These are phyloP conservation scores for Xyliphius kryptos DNA, from an alignment of 2,113 vertebrate genomes.

Conservation along the genomic window DNA sequence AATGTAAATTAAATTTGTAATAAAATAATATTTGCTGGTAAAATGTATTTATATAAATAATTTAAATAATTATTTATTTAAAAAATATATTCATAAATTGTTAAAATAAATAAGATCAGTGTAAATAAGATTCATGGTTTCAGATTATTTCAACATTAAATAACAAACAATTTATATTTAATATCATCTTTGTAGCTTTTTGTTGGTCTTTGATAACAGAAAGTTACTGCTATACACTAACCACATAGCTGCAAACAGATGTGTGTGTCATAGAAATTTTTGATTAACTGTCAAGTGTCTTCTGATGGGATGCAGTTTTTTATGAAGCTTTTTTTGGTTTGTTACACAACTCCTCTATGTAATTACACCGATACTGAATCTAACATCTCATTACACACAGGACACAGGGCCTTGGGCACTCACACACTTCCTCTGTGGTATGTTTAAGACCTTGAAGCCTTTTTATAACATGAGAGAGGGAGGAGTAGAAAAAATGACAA, in stretches of 20 bases:
- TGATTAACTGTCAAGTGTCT: conserved; percentile 11
- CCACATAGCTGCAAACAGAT: conserved; percentile 26
- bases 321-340: conserved; percentile 14
- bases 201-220: conserved; percentile 4
- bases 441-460: conserved; percentile 11
- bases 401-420: conserved; percentile 1
- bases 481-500: not conserved
- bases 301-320: not conserved
- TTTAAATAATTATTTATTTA: too few relatives aligned
- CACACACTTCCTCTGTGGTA: conserved; percentile 21
- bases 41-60: too few relatives aligned
- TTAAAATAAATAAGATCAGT: too few relatives aligned
- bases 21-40: too few relatives aligned
- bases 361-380: conserved; percentile 6
- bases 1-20: too few relatives aligned
- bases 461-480: conserved; percentile 10
- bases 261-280: conserved; percentile 8
- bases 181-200: not conserved
- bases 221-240: conserved; percentile 10
- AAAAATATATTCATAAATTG: too few relatives aligned
- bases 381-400: conserved; percentile 23
- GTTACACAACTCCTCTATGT: conserved; percentile 10
- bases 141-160: not conserved
- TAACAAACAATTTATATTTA: not conserved
- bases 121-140: too few relatives aligned